Percentiles rank a stretch among this genome's conserved stretches.
Conservation (phyloP, 1,140 invertebrate species). For the Spodoptera litura region DNA sequence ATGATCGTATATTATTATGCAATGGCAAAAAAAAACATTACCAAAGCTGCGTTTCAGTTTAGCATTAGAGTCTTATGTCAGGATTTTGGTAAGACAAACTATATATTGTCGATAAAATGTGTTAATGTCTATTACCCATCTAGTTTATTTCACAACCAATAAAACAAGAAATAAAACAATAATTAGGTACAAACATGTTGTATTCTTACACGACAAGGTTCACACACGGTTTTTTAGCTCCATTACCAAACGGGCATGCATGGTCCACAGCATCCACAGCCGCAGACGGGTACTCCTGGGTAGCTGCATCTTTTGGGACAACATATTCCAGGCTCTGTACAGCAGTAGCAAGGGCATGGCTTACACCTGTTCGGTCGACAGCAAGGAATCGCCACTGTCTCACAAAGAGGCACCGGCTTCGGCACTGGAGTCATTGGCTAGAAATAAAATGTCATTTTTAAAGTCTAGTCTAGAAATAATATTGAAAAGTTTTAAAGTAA, state of each 20-base stretch:
- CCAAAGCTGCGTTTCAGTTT: no score
- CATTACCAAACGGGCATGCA: constrained; percentile 79
- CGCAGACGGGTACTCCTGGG: constrained; percentile 75
- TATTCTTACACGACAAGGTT: constrained; percentile 22
- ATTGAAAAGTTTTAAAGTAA: constrained; percentile 23
- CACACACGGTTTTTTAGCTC: constrained; percentile 20
- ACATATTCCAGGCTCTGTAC: constrained; percentile 71
- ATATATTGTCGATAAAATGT: no score
- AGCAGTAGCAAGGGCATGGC: constrained; percentile 78
- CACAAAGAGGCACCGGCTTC: constrained; percentile 59
- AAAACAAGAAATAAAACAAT: background rate
- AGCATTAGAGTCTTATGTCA: no score
- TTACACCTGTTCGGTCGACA: constrained; percentile 76
- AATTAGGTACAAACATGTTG: background rate
- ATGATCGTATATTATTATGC: no score
- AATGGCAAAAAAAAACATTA: no score
- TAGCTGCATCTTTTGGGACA: constrained; percentile 74
- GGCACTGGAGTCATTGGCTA: constrained; percentile 64
- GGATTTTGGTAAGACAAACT: no score
- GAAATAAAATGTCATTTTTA: constrained; percentile 48
- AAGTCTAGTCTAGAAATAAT: constrained; percentile 41
- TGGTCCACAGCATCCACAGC: constrained; percentile 67
- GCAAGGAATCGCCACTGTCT: constrained; percentile 72
- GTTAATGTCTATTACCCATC: no score
- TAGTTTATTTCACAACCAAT: no score